Base-by-base conservation (phyloP, 2,113 vertebrate species). In the Lepus timidus region DNA sequence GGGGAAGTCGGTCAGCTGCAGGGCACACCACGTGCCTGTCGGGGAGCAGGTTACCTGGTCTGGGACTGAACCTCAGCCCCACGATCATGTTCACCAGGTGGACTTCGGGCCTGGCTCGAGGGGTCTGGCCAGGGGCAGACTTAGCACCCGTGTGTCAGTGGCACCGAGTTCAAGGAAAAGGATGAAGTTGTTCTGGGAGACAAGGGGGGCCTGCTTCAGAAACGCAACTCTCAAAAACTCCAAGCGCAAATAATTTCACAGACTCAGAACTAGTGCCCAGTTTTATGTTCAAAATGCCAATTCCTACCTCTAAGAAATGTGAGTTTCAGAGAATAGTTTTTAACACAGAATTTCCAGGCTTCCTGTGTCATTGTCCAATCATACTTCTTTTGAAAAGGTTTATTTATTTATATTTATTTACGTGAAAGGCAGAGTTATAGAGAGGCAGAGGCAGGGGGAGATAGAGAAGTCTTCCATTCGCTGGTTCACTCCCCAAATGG, bases 231-330 rank as follows among this genome's bases (percentile, higher is more conserved):
- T 86, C 52, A 62, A 44, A 90, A 81, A 86, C 20, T 76, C 39
- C 62, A 90, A 87, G 87, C 25, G 29, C 9, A 5, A 4, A 9
- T 73, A 70, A 20, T 75, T 87, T 29, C 88, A 68, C 36, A 95
- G 79, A 80, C 44, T 88, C 67, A 95, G 61, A 51, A 52, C 83
- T 62, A 49, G 7, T 73, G 27, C 79, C 67, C 75, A 87, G 12
- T 86, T 90, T 93, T 89, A 82, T 67, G 91, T 96, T 95, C 65
- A 92, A 96, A 96, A 76, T 61, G 70, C 39, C 85, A 94, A 58
- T 12, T 67, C 39, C 23, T 49, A 22, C 64, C 25, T 70, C 23
- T 51, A 90, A 75, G 55, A 61, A 79, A 87, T 5, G 29, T 83
- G 67, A 92, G 14, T 73, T 83, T 22, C 39, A 58, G 51, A 80